A percentile compares a stretch with the other conserved stretches of the same genome.
Conservation (phyloP, 2,888 invertebrate genomes). For the Doris montereyensis region DNA sequence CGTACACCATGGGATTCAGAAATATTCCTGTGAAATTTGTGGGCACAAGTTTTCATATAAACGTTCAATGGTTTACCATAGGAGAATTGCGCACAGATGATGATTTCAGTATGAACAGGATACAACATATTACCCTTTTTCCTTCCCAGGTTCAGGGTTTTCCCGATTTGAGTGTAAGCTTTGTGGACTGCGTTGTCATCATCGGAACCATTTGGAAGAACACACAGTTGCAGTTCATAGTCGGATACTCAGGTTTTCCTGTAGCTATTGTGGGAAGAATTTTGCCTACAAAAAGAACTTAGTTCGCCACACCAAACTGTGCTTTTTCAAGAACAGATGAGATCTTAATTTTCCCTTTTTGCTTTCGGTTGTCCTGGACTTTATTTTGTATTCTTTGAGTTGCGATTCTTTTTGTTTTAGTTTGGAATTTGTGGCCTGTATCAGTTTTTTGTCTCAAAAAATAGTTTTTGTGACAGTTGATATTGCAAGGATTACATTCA, state of each 20-base stretch:
- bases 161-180: slow-evolving; percentile 20
- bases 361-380: too few species aligned
- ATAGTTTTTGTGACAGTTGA: too few species aligned
- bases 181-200: slow-evolving; percentile 15
- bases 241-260: slow-evolving; percentile 13
- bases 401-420: too few species aligned
- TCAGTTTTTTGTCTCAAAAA: too few species aligned
- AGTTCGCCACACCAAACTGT: slow-evolving; percentile 10
- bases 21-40: slow-evolving; percentile 34
- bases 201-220: slow-evolving; percentile 16
- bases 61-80: too few species aligned
- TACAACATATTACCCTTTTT: slow-evolving; percentile 15
- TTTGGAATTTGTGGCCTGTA: too few species aligned
- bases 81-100: neutral
- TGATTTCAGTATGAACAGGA: neutral
- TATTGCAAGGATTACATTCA: too few species aligned
- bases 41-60: slow-evolving; percentile 29
- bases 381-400: too few species aligned
- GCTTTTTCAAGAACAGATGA: too few species aligned
- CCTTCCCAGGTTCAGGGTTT: slow-evolving; percentile 6
- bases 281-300: slow-evolving; percentile 39
- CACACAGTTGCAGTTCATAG: slow-evolving; percentile 27
- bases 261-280: slow-evolving; percentile 36
- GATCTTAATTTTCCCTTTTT: too few species aligned
- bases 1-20: slow-evolving; percentile 31